Base-by-base conservation (phyloP, 2,113 vertebrate genomes). In the Asarcornis scutulata region DNA sequence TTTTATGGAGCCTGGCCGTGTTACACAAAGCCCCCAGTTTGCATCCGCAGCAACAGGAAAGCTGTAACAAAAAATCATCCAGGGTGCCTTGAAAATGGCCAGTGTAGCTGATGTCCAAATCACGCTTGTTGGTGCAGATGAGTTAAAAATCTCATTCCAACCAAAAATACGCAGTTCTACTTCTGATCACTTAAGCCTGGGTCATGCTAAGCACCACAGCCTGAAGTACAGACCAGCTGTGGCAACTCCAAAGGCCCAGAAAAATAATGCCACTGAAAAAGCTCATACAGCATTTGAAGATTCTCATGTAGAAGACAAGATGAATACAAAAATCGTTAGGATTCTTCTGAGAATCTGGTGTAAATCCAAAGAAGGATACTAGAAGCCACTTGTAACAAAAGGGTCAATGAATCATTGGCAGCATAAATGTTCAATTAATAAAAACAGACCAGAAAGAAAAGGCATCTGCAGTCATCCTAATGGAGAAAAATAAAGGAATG, bases 201-300 rank as follows among this genome's bases (percentile, higher is more conserved):
- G 25, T 68, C 66, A 38, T 36, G 42, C 59, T 67, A 27, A 75
- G 74, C 74, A 67, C 53, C 53, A 21, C 42, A 55, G 63, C 40
- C 34, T 79, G 74, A 38, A 0, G 0, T 40, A 73, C 34, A 62
- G 36, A 50, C 14, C 27, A 58, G 42, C 55, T 9, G 0, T 40
- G 72, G n/a, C 58, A 73, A 38, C 50, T 53, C 58, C 63, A 67
- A 3, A 3, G 42, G 74, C n/a, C 60, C 32, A 53, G 66, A 74
- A 92, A 78, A 92, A 81, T 6, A 81, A 25, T 2, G 2, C 22
- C 40, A 23, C 63, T 46, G 36, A 18, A 71, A 73, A 91, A 74
- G 16, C 36, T 69, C 18, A 46, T 21, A 46, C 46, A 46, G 46
- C 46, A 46, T 32, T 74, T 31, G 55, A 36, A 77, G 59, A 32